Conservation (phyloP, 2,888 invertebrate species). For the Drosophila rellima region DNA sequence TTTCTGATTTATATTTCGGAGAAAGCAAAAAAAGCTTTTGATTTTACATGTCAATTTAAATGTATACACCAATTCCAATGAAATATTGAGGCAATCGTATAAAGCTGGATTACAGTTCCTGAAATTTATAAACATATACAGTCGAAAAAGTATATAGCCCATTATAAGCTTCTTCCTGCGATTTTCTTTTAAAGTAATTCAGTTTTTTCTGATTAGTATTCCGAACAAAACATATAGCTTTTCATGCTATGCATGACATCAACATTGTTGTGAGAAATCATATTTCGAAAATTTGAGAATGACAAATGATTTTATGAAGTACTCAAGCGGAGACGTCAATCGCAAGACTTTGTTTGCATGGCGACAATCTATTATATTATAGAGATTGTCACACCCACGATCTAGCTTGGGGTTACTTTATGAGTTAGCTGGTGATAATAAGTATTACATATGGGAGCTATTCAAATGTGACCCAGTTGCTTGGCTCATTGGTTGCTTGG, state of each 20-base stretch:
- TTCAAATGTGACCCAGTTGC: constrained; percentile 27
- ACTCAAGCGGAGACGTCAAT: background rate
- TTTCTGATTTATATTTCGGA: background rate
- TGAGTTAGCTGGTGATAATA: constrained; percentile 24
- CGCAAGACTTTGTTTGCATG: background rate
- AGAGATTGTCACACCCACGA: constrained; percentile 24
- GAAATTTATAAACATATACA: background rate
- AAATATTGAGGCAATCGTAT: background rate
- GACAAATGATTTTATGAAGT: constrained; percentile 5
- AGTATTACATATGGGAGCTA: constrained; percentile 10
- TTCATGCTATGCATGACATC: background rate
- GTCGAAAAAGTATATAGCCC: background rate
- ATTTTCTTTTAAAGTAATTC: background rate
- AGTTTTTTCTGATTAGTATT: background rate
- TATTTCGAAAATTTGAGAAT: background rate
- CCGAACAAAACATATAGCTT: too few species aligned
- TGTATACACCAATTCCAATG: background rate
- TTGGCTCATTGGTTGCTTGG: constrained; percentile 5
- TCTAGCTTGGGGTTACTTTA: constrained; percentile 16
- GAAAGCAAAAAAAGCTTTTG: background rate
- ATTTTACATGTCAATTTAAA: background rate
- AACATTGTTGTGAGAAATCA: constrained; percentile 5
- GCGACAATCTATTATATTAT: constrained; percentile 13
- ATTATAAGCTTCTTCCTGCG: background rate
- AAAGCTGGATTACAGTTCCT: background rate